Base-by-base conservation (phyloP, 2,888 invertebrate species). In the Abrostola triplasia region DNA sequence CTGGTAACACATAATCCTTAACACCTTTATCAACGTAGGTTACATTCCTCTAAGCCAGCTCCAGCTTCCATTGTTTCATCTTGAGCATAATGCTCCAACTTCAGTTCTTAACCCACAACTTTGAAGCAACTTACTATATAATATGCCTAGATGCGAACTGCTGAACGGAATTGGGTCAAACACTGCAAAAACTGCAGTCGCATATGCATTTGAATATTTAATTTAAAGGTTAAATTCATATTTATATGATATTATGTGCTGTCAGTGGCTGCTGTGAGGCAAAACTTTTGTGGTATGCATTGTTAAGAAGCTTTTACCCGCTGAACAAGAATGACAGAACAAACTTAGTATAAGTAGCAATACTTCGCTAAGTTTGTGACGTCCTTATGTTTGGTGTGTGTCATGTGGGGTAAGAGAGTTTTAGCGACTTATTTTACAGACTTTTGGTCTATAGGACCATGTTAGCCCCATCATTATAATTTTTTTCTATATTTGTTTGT, bases 91-190 rank as follows among this genome's bases (percentile, higher is more conserved):
- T 63, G 13, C 13, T 58, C 60, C 10, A 76, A 72, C 64, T 72
- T 69, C 69, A 57, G 69, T 63, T 74, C 67, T 65, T 76, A 72
- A 72, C 48, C 50, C 41, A 12, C 1, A 72, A 79, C 53, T 72
- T 79, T 8, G 11, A 37, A 9, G 41, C n/a, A 55, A 64, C 24
- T 48, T 78, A 53, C 62, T 47, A 40, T 60, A 67, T 62, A 55
- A 58, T 67, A 50, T n/a, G 52, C 56, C 40, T 5, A 11, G 69
- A 58, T 57, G 50, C 36, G 52, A 35, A 66, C 60, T 12, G n/a
- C 49, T 47, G 44, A 13, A 44, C 40, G 51, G 42, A 77, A 73
- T 55, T 67, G 55, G 78, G 70, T 61, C 62, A 60, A 64, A 62
- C 48, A 65, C 35, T 61, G 13, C 58, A 63, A 73, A 72, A 76